Evolutionary conservation across 2,888 invertebrate genomes (phyloP).

Genomic region (Machimus atricapillus): DNA sequence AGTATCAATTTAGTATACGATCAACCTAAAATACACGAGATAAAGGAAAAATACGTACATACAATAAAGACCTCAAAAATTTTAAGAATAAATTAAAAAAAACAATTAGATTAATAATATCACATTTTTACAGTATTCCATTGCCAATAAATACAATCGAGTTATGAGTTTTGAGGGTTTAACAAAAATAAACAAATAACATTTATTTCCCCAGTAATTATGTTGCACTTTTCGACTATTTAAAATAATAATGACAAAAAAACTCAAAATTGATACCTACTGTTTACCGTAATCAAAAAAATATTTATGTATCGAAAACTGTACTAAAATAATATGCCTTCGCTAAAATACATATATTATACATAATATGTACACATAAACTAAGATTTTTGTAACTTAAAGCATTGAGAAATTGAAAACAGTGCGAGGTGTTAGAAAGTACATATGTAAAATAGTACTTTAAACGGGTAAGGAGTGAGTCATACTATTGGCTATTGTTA

Average conservation of each 20-base stretch:
- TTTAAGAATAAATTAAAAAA: background rate
- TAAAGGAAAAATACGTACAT: background rate
- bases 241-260: background rate
- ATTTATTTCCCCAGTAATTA: background rate
- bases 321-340: constrained; percentile 21
- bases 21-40: no score
- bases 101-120: background rate
- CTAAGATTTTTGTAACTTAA: constrained; percentile 23
- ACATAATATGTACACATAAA: background rate
- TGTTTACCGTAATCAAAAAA: background rate
- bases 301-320: constrained; percentile 18
- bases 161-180: background rate
- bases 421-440: background rate
- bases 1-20: no score
- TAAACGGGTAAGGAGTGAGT: background rate
- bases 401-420: background rate
- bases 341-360: background rate
- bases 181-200: background rate
- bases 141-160: background rate
- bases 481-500: background rate
- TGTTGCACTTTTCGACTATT: background rate
- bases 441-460: background rate
- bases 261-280: background rate
- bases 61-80: background rate
- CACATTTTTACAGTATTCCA: background rate